Conservation (phyloP, 2,888 invertebrate genomes). For the Scrobipalpa costella region DNA sequence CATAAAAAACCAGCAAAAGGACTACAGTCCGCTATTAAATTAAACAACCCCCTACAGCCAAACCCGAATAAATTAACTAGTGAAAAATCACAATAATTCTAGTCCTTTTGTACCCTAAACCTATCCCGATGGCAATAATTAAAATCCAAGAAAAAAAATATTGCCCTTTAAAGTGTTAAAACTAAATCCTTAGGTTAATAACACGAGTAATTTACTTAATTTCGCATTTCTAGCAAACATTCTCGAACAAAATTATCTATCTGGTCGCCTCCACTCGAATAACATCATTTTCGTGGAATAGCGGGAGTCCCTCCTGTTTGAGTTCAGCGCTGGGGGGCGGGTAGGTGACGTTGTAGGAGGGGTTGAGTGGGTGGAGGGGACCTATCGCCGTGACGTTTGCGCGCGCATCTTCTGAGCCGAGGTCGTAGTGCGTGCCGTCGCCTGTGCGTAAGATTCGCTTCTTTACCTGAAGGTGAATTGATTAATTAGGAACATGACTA, state of each 20-base stretch:
- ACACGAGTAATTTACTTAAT: no score
- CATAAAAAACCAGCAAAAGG: no score
- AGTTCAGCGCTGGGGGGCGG: slow-evolving; percentile 52
- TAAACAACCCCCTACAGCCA: no score
- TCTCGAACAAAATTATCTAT: not conserved
- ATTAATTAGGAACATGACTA: not conserved
- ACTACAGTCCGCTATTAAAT: no score
- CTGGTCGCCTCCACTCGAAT: not conserved
- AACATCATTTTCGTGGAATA: slow-evolving; percentile 64
- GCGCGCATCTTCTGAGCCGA: slow-evolving; percentile 64
- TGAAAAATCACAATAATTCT: no score
- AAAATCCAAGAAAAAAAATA: no score
- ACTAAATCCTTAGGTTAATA: no score
- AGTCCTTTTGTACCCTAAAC: no score
- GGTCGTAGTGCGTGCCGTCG: slow-evolving; percentile 82
- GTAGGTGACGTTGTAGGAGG: slow-evolving; percentile 57
- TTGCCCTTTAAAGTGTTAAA: no score
- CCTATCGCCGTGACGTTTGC: slow-evolving; percentile 57
- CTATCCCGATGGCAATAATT: no score
- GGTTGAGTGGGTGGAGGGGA: slow-evolving; percentile 67
- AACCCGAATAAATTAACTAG: no score
- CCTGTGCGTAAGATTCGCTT: slow-evolving; percentile 83
- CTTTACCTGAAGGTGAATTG: slow-evolving; percentile 57
- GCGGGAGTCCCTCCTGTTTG: slow-evolving; percentile 58
- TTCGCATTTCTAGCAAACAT: not conserved